Base-by-base conservation (phyloP, 2,797 vertebrate species). In the Epinephelus malabaricus region DNA sequence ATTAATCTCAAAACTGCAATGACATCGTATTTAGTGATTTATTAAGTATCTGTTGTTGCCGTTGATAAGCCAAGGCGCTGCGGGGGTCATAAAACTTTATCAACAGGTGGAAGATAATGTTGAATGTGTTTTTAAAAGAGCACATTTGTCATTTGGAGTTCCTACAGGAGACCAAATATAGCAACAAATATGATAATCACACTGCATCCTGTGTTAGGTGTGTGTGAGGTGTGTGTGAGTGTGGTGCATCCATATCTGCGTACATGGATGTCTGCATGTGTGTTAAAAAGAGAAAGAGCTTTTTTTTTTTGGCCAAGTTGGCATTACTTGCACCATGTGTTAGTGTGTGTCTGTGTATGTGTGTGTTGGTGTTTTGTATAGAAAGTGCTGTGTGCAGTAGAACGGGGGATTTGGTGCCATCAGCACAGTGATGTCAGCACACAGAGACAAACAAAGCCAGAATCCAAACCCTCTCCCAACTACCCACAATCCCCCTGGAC, bases 351-450 rank as follows among this genome's bases (percentile, higher is more conserved):
- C 38, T 49, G 68, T 50, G 62, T 34, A 49, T 60, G 58, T 67
- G 90, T 93, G 93, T 95, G 94, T 93, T 94, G 90, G 89, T 88
- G 93, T 96, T 96, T 96, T 96, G 94, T 97, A 96, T 97, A 89
- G 96, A 97, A 97, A 97, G 95, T 96, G 95, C 95, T 96, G 95
- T 90, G 92, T 93, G 95, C 94, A 94, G 95, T 95, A 93, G 95
- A 96, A 96, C 89, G 81, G 89, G 92, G 96, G 94, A 96, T 96
- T 98, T 96, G 94, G 93, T 96, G 93, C 95, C 95, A 96, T 96
- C 96, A 96, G 96, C 96, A 96, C 89, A 89, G 94, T 96, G 95
- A 97, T 96, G 95, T 95, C 95, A 96, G 95, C 95, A 95, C 91
- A 94, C 93, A 90, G 70, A 86, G 88, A 92, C 91, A 95, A 96